Percentiles rank a stretch among this genome's conserved stretches.
These are phyloP conservation scores for Pantherophis vulpinus DNA, from an alignment of 2,797 vertebrate genomes.

Conservation along the genomic window DNA sequence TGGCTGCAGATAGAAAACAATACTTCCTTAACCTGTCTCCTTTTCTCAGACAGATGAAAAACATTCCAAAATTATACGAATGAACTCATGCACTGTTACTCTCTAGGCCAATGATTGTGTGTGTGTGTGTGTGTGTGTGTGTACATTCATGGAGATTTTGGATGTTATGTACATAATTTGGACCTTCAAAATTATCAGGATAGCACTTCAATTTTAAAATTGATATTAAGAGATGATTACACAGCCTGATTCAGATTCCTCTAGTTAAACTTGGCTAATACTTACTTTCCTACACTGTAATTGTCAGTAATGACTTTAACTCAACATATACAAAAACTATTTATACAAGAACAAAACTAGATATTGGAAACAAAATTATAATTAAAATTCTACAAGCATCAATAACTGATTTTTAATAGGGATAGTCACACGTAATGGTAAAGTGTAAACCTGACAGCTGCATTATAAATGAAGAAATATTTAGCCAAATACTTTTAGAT, in stretches of 20 bases:
- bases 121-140: slow-evolving; percentile 52
- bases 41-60: slow-evolving; percentile 52
- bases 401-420: neutral
- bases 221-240: slow-evolving; percentile 51
- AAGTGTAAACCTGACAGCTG: slow-evolving; percentile 13
- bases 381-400: slow-evolving; percentile 9
- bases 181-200: slow-evolving; percentile 55
- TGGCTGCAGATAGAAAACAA: slow-evolving; percentile 53
- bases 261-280: slow-evolving; percentile 52
- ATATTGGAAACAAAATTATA: neutral
- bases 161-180: slow-evolving; percentile 57
- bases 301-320: slow-evolving; percentile 9
- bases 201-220: slow-evolving; percentile 51
- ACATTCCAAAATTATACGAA: slow-evolving; percentile 7
- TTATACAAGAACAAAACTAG: neutral
- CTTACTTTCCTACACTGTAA: slow-evolving; percentile 39
- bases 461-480: neutral
- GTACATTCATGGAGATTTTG: slow-evolving; percentile 53
- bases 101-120: slow-evolving; percentile 4
- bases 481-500: slow-evolving; percentile 1
- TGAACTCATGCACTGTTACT: slow-evolving; percentile 56
- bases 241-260: slow-evolving; percentile 2
- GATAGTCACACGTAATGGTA: neutral
- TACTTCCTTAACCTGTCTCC: slow-evolving; percentile 40
- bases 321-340: slow-evolving; percentile 37